Evolutionary conservation across 1,140 invertebrate genomes (phyloP).

Genomic region (Tetramorium parvispinum): DNA sequence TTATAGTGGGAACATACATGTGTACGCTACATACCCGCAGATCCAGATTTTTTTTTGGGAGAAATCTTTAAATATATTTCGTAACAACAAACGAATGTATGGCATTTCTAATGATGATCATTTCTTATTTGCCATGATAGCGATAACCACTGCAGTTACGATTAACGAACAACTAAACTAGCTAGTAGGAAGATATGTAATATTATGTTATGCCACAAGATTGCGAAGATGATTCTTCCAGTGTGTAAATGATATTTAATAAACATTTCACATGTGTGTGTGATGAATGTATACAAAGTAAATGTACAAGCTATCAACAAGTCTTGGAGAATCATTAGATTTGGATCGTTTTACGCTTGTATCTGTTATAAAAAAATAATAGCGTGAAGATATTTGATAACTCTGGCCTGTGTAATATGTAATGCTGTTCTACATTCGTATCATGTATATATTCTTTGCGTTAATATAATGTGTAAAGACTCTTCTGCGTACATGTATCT

Average conservation of each 20-base stretch:
- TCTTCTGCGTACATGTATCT: not conserved
- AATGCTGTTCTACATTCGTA: conserved; percentile 23
- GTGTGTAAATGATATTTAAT: conserved; percentile 46
- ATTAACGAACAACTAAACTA: conserved; percentile 11
- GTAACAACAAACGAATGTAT: not conserved
- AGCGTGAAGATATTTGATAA: conserved; percentile 19
- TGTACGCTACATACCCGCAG: not conserved
- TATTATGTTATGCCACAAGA: conserved; percentile 42
- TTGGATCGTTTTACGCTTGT: conserved; percentile 25
- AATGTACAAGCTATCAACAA: conserved; percentile 30
- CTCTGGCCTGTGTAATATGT: conserved; percentile 43
- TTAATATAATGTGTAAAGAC: conserved; percentile 4
- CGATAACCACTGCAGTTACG: conserved; percentile 12
- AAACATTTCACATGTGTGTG: conserved; percentile 44
- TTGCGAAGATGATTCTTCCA: conserved; percentile 47
- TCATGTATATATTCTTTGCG: conserved; percentile 38
- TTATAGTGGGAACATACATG: conserved; percentile 9
- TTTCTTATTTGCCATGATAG: conserved; percentile 39
- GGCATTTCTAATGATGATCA: conserved; percentile 5
- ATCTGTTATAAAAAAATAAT: conserved; percentile 13
- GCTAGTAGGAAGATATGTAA: conserved; percentile 9
- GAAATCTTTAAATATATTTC: not conserved
- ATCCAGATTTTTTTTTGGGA: not conserved
- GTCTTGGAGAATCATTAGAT: not conserved
- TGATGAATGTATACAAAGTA: conserved; percentile 54